Conservation (phyloP, 2,888 invertebrate species). For the Amphipoea oculea region DNA sequence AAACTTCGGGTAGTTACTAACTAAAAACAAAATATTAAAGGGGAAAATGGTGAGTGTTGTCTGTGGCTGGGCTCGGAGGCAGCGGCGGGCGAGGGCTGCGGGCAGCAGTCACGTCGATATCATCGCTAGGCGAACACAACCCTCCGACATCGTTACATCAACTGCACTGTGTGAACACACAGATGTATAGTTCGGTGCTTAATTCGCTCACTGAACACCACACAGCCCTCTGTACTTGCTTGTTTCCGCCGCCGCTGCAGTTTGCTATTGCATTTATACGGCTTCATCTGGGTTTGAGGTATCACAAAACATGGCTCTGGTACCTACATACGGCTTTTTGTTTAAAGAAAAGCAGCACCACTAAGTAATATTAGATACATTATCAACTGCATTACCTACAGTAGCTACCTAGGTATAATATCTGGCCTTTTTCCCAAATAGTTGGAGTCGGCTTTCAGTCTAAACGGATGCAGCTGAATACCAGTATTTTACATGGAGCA, state of each 20-base stretch:
- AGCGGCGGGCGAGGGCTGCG: slow-evolving; percentile 9
- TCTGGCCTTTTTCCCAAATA: neutral
- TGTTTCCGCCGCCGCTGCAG: slow-evolving; percentile 35
- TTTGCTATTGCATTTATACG: slow-evolving; percentile 38
- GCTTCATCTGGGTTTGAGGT: slow-evolving; percentile 39
- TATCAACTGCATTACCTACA: neutral
- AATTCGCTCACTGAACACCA: slow-evolving; percentile 64
- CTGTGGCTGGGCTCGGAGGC: slow-evolving; percentile 23
- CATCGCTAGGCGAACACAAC: slow-evolving; percentile 75
- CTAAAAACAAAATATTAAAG: slow-evolving; percentile 50
- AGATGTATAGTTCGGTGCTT: slow-evolving; percentile 55
- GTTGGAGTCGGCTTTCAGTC: neutral
- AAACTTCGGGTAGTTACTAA: slow-evolving; percentile 27
- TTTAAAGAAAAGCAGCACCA: slow-evolving; percentile 1
- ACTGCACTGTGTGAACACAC: slow-evolving; percentile 62
- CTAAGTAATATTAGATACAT: neutral
- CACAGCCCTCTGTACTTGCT: slow-evolving; percentile 55
- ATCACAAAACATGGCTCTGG: slow-evolving; percentile 13
- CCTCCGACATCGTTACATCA: slow-evolving; percentile 73
- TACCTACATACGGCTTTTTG: neutral
- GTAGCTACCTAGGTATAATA: neutral
- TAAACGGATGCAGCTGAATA: neutral
- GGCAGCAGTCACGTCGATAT: slow-evolving; percentile 67
- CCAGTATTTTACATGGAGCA: neutral
- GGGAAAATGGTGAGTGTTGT: slow-evolving; percentile 28